Evolutionary conservation across 2,113 vertebrate species (phyloP).

Genomic region (Lycocorax pyrrhopterus): DNA sequence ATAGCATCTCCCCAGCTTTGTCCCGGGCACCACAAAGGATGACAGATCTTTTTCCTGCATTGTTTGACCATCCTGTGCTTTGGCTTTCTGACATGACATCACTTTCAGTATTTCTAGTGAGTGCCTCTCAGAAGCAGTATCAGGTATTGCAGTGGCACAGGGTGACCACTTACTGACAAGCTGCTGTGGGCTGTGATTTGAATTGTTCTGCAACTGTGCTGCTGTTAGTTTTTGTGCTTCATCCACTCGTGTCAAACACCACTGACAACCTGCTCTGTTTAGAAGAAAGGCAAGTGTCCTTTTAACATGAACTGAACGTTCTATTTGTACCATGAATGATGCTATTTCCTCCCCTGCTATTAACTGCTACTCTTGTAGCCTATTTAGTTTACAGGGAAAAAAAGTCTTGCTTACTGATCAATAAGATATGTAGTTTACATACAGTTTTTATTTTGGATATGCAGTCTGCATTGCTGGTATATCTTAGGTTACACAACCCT

Average conservation of each 20-base stretch:
- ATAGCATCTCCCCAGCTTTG: background rate
- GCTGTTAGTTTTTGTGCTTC: constrained; percentile 2
- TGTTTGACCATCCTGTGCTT: background rate
- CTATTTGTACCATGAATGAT: background rate
- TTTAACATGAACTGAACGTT: background rate
- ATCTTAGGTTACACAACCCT: background rate
- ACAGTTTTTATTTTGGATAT: background rate
- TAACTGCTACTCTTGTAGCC: background rate
- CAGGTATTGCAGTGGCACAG: background rate
- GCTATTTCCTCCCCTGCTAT: background rate
- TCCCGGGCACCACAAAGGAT: background rate
- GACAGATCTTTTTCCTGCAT: background rate
- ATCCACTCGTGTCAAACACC: background rate
- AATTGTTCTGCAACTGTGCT: background rate
- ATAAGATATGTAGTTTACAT: background rate
- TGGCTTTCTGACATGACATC: background rate
- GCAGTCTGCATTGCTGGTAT: background rate
- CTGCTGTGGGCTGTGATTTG: background rate
- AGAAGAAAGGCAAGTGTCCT: background rate
- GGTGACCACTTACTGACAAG: background rate
- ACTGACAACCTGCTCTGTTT: background rate
- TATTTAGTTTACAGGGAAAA: background rate
- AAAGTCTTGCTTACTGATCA: background rate
- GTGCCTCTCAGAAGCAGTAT: background rate
- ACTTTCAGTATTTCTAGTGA: background rate